These are phyloP conservation scores for Eulithis testata DNA, from an alignment of 2,888 invertebrate species.

Conservation along the genomic window DNA sequence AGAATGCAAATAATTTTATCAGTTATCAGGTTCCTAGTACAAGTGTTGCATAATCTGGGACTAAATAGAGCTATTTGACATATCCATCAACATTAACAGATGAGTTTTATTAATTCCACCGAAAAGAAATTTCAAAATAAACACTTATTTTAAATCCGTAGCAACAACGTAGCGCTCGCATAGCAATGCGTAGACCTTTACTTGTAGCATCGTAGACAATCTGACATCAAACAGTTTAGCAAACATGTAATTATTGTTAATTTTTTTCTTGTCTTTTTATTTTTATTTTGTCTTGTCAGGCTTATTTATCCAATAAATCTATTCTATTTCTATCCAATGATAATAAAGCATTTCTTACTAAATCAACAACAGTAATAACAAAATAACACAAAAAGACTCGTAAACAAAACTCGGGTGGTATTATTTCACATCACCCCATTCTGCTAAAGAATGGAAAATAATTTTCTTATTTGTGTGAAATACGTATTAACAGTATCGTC, in stretches of 20 bases:
- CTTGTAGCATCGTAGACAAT: conserved; percentile 5
- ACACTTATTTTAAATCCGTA: background rate
- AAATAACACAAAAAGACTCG: conserved; percentile 15
- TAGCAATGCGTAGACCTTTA: conserved; percentile 11
- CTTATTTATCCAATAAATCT: too few species aligned
- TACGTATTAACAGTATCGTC: conserved; percentile 32
- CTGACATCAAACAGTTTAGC: background rate
- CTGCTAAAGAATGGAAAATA: conserved; percentile 39
- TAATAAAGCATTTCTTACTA: background rate
- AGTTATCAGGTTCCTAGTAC: too few species aligned
- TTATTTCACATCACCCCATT: conserved; percentile 44
- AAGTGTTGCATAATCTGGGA: too few species aligned
- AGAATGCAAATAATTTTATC: too few species aligned
- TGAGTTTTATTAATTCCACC: too few species aligned
- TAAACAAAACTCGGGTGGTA: conserved; percentile 33
- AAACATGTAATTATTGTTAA: too few species aligned
- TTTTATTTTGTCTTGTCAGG: too few species aligned
- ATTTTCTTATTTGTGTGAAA: conserved; percentile 40
- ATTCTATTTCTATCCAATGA: too few species aligned
- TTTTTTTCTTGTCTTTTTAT: too few species aligned
- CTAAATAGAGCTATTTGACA: too few species aligned
- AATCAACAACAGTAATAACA: conserved; percentile 19
- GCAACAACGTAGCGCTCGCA: conserved; percentile 16
- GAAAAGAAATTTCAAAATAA: background rate
- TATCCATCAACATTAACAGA: too few species aligned